Percentiles rank a stretch among this genome's conserved stretches.
These are phyloP conservation scores for Misgurnus anguillicaudatus DNA, from an alignment of 2,113 vertebrate genomes.

Conservation along the genomic window DNA sequence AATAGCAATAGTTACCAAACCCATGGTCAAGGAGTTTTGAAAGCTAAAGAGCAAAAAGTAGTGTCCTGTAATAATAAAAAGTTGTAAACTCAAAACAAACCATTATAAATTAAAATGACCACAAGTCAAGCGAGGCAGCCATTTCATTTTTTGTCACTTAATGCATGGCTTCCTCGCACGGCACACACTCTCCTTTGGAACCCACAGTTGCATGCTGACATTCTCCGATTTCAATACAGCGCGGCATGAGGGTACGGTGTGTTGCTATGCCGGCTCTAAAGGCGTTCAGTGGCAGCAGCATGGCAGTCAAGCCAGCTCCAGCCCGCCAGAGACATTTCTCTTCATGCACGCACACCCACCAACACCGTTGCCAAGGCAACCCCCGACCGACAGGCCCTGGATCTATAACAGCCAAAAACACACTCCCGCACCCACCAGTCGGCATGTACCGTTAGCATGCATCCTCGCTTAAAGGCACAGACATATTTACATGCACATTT, in stretches of 20 bases:
- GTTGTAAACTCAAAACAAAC: no score
- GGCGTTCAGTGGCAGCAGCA: constrained; percentile 40
- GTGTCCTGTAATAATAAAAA: no score
- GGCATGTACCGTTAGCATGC: background rate
- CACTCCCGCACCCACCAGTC: constrained; percentile 24
- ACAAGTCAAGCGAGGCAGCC: background rate
- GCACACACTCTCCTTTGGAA: constrained; percentile 28
- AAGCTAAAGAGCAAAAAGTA: no score
- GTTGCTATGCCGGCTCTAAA: constrained; percentile 2
- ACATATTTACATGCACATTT: constrained; percentile 13
- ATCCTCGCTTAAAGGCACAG: constrained; percentile 14
- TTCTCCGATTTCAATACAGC: constrained; percentile 27
- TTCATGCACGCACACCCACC: constrained; percentile 49
- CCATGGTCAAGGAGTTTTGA: no score
- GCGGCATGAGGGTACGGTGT: background rate
- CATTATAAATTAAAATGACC: background rate
- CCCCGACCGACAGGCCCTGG: constrained; percentile 45
- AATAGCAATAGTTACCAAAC: no score
- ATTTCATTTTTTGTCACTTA: constrained; percentile 38
- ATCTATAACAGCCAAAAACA: constrained; percentile 46
- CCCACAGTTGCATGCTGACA: constrained; percentile 31
- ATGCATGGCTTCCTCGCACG: constrained; percentile 32
- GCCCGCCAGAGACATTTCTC: constrained; percentile 47
- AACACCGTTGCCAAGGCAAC: constrained; percentile 59
- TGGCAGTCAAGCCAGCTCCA: constrained; percentile 31